phyloP scores from a whole-genome alignment of 2,113 vertebrate genomes.

The Nothobranchius kuhntae region DNA sequence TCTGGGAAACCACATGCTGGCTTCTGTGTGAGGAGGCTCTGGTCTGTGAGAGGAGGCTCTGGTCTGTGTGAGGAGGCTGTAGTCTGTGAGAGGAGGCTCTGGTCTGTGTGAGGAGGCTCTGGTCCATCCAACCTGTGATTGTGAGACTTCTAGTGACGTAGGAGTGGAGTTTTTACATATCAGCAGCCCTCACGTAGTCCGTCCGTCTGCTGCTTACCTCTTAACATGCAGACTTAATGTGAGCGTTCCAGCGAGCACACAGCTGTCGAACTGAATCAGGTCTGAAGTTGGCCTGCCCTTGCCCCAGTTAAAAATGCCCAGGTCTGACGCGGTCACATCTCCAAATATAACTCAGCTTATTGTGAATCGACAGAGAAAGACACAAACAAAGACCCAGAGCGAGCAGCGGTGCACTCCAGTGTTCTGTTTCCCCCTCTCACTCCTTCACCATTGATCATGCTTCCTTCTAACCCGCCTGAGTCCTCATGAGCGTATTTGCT shows the following conservation, averaged over 20 bases:
- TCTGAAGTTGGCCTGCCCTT: constrained; percentile 39
- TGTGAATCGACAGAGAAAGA: constrained; percentile 48
- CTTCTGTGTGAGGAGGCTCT: too few relatives aligned
- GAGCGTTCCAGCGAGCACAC: constrained; percentile 41
- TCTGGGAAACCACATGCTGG: too few relatives aligned
- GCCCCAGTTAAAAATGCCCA: constrained; percentile 52
- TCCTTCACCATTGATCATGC: background rate
- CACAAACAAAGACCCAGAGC: constrained; percentile 20
- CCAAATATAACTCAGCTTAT: constrained; percentile 62
- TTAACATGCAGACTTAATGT: constrained; percentile 41
- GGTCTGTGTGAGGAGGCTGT: too few relatives aligned
- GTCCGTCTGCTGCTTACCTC: constrained; percentile 46
- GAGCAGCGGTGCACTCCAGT: constrained; percentile 21
- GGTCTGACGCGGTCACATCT: constrained; percentile 41
- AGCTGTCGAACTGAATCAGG: constrained; percentile 65
- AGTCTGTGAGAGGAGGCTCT: too few relatives aligned
- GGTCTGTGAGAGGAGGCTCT: too few relatives aligned
- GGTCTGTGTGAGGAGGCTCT: too few relatives aligned
- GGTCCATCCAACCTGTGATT: too few relatives aligned
- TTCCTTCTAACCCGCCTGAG: constrained; percentile 5
- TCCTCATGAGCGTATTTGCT: constrained; percentile 15
- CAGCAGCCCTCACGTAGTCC: too few relatives aligned
- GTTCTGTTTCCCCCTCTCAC: constrained; percentile 1
- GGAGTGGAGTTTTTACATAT: too few relatives aligned
- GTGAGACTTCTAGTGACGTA: too few relatives aligned